Evolutionary conservation across 1,140 invertebrate genomes (phyloP), one percentile per base, ranked within the genome.

Genomic region (Zophobas atratus): DNA sequence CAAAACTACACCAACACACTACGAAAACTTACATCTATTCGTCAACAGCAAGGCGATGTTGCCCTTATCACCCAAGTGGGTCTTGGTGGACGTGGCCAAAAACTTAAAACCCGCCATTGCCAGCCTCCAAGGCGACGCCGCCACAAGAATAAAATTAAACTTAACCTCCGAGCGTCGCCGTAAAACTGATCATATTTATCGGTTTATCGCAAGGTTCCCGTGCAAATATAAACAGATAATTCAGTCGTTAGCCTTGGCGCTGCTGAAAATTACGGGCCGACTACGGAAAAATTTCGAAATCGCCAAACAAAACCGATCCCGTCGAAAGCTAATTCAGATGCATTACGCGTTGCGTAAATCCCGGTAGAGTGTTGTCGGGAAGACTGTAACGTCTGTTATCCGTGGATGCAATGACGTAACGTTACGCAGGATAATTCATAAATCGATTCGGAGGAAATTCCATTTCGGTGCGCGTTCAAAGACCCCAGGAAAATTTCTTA

Each of bases 141-240:
- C 49, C 3, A 2, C 49, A 4, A 4, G 4, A 51, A 20, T 20
- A 51, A 51, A 20, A 51, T 20, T 20, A 51, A 20, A 63, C 57
- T 63, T 63, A 63, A 63, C 35, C 57, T 63, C 20, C 36, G 8
- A 36, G 57, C 35, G 34, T 36, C 57, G 57, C 57, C 35, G 39
- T 43, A 33, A 67, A 67, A 67, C 60, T 67, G 60, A 67, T 67
- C 60, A 43, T 41, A 43, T 43, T 67, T 67, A 67, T 67, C 60
- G 60, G 33, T 60, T 46, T 55, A 55, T 55, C 53, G 53, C 53
- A 36, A 6, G 35, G 6, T 33, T 67, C 60, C 60, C 39, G 39
- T 67, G 60, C 39, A 67, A 67, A 67, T 67, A 67, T 67, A 67
- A 67, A 67, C 60, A 67, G 43, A 67, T 36, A 67, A 60, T 60